These are phyloP conservation scores for Bombus soroeensis DNA, from an alignment of 1,140 invertebrate genomes.

Conservation along the genomic window DNA sequence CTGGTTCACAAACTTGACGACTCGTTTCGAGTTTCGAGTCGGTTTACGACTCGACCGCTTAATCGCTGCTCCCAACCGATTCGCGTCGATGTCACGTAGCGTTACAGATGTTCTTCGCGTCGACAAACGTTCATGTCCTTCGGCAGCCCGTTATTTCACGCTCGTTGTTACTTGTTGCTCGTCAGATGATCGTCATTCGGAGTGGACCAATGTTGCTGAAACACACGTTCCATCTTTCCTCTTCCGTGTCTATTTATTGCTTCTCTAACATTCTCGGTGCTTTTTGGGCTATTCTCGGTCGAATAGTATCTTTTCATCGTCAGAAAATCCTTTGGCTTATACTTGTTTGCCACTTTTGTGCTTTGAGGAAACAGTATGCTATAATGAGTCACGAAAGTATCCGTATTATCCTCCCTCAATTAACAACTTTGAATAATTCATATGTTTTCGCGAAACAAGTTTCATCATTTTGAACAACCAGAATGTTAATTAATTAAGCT, in stretches of 20 bases:
- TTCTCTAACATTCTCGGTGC: too few relatives aligned
- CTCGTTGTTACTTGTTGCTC: constrained; percentile 24
- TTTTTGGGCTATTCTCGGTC: not conserved
- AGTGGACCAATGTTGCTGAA: too few relatives aligned
- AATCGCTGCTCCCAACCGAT: constrained; percentile 1
- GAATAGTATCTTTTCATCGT: not conserved
- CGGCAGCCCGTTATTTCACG: constrained; percentile 18
- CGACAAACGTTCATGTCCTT: not conserved
- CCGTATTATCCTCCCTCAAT: too few relatives aligned
- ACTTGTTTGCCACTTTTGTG: too few relatives aligned
- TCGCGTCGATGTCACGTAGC: constrained; percentile 27
- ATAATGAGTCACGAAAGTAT: too few relatives aligned
- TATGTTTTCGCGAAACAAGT: too few relatives aligned
- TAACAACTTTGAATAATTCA: too few relatives aligned
- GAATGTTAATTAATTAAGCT: too few relatives aligned
- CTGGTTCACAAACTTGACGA: not conserved
- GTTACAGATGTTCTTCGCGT: constrained; percentile 21
- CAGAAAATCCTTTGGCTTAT: too few relatives aligned
- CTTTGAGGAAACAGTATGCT: too few relatives aligned
- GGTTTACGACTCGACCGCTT: constrained; percentile 24
- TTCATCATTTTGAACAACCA: too few relatives aligned
- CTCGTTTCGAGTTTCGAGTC: constrained; percentile 19
- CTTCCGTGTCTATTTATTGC: not conserved
- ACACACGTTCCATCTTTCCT: too few relatives aligned
- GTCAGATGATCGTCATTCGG: not conserved